Evolutionary conservation across 2,888 invertebrate genomes (phyloP), one percentile per base, ranked within the genome.

Genomic region (Phlogophora meticulosa): DNA sequence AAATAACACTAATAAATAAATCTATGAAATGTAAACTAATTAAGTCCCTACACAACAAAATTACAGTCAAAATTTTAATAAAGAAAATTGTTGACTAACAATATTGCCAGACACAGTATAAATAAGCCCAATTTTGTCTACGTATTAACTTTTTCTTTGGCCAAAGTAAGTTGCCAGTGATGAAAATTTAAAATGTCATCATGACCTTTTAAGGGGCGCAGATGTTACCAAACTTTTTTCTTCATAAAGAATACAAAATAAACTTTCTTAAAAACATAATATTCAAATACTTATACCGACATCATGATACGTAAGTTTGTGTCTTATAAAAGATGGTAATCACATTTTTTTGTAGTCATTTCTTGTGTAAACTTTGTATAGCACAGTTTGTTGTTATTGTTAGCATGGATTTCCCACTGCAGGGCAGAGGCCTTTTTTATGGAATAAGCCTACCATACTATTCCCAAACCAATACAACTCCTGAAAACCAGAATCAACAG

Each of bases 181-280:
- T 74, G 68, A 68, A 76, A 78, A 78, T 74, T 74, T 52, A 74
- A 78, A 76, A 68, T 78, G 75, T 74, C 76, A 74, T 78, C 75
- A 78, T 78, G 79, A 78, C 63, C 67, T 76, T 78, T 67, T 63
- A 63, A 62, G 62, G 32, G 59, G 22, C 67, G 42, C 76, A 78
- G 79, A 78, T 76, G 75, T 68, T 63, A 24, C 52, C 56, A 68
- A 78, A 73, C 68, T 74, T 76, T 56, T 4, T 59, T 74, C 55
- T 59, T 76, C 68, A 34, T 42, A 45, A 45, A 66, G 58, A 72
- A 78, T 53, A 48, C 32, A 56, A 59, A 52, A 60, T 53, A 62
- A 62, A 62, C 51, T 62, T 73, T 62, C 36, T 28, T 13, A 22
- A 38, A n/a, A 78, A 78, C 43, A 59, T 56, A 45, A 43, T 62